A percentile compares a stretch with the other conserved stretches of the same genome.
These are phyloP conservation scores for Acanthoscelides obtectus DNA, from an alignment of 2,888 invertebrate genomes.

Conservation along the genomic window DNA sequence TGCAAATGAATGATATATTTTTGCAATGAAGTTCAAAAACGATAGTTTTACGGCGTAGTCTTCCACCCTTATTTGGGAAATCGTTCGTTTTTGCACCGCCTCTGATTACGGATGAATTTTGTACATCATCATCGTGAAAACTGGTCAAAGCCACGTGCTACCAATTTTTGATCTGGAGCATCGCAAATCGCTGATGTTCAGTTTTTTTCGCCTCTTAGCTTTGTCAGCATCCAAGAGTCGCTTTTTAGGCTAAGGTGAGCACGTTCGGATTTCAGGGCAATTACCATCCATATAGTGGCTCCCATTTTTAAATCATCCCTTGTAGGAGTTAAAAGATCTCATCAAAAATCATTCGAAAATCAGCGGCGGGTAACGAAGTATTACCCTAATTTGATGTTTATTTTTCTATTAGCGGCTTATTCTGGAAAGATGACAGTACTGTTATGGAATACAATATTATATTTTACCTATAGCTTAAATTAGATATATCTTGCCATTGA, in stretches of 20 bases:
- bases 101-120: too few species aligned
- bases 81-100: neutral
- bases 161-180: too few species aligned
- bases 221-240: too few species aligned
- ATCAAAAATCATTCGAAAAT: neutral
- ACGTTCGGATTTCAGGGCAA: too few species aligned
- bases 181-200: too few species aligned
- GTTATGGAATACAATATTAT: neutral
- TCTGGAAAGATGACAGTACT: neutral
- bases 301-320: too few species aligned
- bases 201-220: too few species aligned
- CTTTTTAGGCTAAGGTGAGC: too few species aligned
- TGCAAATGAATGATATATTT: conserved; percentile 37
- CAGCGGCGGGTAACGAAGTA: neutral
- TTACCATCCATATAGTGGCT: too few species aligned
- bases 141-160: too few species aligned
- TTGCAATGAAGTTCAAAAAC: conserved; percentile 27
- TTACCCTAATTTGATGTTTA: neutral
- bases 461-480: neutral
- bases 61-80: neutral
- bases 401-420: neutral
- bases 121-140: too few species aligned
- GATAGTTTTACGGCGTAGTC: neutral
- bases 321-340: too few species aligned
- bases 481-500: neutral